Percentiles rank a stretch among this genome's conserved stretches.
These are phyloP conservation scores for Drosophila anomalata DNA, from an alignment of 2,888 invertebrate species.

Conservation along the genomic window DNA sequence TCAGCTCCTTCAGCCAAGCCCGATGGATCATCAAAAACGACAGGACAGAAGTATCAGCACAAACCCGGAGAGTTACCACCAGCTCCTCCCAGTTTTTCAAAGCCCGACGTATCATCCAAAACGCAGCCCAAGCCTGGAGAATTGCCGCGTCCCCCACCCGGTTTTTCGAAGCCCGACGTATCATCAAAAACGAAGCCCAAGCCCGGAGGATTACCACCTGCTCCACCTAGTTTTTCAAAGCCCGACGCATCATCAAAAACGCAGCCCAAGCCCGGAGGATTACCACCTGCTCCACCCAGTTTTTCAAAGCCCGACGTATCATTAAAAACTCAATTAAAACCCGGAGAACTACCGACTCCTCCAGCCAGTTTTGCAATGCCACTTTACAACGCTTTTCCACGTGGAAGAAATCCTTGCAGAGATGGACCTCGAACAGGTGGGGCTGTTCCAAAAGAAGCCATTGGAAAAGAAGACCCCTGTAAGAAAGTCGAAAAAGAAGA, in stretches of 20 bases:
- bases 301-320: no score
- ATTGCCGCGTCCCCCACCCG: background rate
- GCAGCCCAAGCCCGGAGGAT: no score
- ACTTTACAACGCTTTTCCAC: background rate
- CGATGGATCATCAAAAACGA: no score
- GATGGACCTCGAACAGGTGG: conserved; percentile 15
- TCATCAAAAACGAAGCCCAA: no score
- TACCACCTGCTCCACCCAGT: no score
- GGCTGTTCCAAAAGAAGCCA: background rate
- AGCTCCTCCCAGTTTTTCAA: background rate
- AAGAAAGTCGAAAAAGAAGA: background rate
- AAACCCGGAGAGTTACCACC: background rate
- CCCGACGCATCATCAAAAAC: background rate
- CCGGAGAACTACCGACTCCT: background rate
- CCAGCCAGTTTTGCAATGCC: background rate
- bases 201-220: background rate
- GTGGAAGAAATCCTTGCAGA: conserved; percentile 21
- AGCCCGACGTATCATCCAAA: background rate
- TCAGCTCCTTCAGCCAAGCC: no score
- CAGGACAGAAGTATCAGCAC: no score
- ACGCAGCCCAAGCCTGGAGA: no score
- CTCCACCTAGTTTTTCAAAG: background rate
- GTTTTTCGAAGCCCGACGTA: background rate
- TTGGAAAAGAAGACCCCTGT: background rate
- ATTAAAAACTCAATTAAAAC: no score